A percentile compares a stretch with the other conserved stretches of the same genome.
These are phyloP conservation scores for Tipula confusa DNA, from an alignment of 2,888 invertebrate species.

Conservation along the genomic window DNA sequence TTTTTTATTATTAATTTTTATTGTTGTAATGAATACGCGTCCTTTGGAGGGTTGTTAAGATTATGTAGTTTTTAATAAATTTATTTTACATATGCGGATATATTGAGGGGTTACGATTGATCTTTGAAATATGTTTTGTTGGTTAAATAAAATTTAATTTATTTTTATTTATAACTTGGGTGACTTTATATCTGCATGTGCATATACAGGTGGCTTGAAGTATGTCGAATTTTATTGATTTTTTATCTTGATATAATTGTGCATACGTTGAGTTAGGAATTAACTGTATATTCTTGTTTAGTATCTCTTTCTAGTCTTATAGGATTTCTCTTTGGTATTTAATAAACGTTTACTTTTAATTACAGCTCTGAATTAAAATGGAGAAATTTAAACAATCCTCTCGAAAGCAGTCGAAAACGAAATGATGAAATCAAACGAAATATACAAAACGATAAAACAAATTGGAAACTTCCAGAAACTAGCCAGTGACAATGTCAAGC, in stretches of 20 bases:
- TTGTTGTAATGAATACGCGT: neutral
- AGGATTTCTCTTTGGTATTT: no score
- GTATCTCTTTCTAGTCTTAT: no score
- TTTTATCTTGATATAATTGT: neutral
- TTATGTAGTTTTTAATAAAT: neutral
- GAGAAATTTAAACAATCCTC: no score
- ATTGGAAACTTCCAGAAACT: no score
- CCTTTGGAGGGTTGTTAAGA: neutral
- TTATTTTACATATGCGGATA: no score
- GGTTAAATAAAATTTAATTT: slow-evolving; percentile 20
- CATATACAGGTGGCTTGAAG: neutral
- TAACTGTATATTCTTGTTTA: no score
- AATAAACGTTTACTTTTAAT: no score
- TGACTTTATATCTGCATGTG: neutral
- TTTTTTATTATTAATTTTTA: slow-evolving; percentile 17
- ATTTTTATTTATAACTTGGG: neutral
- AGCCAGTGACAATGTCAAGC: no score
- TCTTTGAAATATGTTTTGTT: neutral
- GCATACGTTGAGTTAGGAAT: neutral
- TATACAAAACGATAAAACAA: no score
- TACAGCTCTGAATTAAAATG: no score
- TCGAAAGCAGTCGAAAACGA: no score
- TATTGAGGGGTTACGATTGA: neutral
- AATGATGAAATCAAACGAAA: no score
- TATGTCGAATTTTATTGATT: neutral